These are phyloP conservation scores for Episyrphus balteatus DNA, from an alignment of 1,140 invertebrate species.

Conservation along the genomic window DNA sequence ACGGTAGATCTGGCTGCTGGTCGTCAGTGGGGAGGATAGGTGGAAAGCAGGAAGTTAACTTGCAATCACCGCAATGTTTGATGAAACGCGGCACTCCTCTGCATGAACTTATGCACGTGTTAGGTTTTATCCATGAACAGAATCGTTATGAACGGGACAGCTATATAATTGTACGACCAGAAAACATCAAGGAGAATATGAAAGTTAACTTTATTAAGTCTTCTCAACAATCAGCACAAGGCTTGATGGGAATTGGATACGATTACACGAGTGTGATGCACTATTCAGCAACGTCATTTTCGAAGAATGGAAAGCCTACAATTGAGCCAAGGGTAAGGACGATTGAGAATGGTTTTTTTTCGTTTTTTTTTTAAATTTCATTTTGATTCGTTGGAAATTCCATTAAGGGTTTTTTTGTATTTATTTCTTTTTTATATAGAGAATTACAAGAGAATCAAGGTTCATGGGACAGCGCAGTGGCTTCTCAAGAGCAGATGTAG, in stretches of 20 bases:
- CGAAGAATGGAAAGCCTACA: constrained; percentile 55
- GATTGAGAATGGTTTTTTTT: too few species aligned
- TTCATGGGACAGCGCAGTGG: constrained; percentile 56
- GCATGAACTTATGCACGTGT: constrained; percentile 74
- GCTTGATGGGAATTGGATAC: constrained; percentile 48
- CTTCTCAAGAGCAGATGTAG: constrained; percentile 56
- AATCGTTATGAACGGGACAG: constrained; percentile 67
- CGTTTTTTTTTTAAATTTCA: constrained; percentile 35
- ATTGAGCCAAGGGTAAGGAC: constrained; percentile 40
- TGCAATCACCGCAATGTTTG: constrained; percentile 50
- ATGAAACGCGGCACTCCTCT: constrained; percentile 61
- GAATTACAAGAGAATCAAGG: constrained; percentile 14
- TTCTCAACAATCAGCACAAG: constrained; percentile 36
- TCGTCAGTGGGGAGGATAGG: constrained; percentile 61
- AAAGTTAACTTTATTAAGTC: constrained; percentile 60
- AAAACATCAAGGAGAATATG: constrained; percentile 59
- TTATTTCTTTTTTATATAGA: background rate
- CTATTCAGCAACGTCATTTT: constrained; percentile 62
- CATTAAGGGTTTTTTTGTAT: background rate
- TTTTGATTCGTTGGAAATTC: background rate
- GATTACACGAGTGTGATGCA: constrained; percentile 76
- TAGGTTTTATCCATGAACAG: constrained; percentile 82
- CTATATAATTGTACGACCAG: constrained; percentile 55
- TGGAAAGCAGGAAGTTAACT: constrained; percentile 34
- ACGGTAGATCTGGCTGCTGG: constrained; percentile 63